phyloP scores from a whole-genome alignment of 2,113 vertebrate species.

The Nothobranchius furzeri region DNA sequence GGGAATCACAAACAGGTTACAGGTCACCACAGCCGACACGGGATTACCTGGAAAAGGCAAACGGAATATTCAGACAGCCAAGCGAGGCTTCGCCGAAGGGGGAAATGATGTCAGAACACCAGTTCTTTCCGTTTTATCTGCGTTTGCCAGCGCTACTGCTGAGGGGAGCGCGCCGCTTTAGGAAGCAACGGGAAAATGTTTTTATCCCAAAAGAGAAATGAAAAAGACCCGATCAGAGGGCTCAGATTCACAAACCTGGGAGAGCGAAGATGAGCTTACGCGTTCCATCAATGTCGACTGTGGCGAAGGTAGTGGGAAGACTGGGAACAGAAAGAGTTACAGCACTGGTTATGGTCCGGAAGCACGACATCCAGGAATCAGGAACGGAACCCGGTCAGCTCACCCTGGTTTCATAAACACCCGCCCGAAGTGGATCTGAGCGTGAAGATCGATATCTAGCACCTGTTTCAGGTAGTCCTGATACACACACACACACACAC shows the following conservation, averaged over 20 bases:
- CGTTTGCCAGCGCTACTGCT: no score
- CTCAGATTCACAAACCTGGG: constrained; percentile 78
- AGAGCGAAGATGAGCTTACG: constrained; percentile 99
- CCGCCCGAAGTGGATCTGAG: constrained; percentile 98
- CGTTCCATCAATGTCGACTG: constrained; percentile 93
- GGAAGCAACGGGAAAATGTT: no score
- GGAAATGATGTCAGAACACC: no score
- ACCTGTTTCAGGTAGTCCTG: constrained; percentile 99
- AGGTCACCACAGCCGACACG: constrained; percentile 97
- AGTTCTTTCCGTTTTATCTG: no score
- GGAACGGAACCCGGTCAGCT: constrained; percentile 40
- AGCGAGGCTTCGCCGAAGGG: no score
- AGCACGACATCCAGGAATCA: no score
- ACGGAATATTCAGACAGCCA: not conserved
- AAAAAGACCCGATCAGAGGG: no score
- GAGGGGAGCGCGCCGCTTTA: no score
- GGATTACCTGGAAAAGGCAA: constrained; percentile 86
- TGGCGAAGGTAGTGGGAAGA: constrained; percentile 98
- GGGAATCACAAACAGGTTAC: constrained; percentile 99
- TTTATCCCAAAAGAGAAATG: no score
- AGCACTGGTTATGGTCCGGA: not conserved
- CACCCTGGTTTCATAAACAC: constrained; percentile 99
- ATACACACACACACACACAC: constrained; percentile 23
- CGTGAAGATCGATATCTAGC: constrained; percentile 98
- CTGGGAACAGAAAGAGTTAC: constrained; percentile 72